phyloP scores from a whole-genome alignment of 2,113 vertebrate species.

The Carlito syrichta region DNA sequence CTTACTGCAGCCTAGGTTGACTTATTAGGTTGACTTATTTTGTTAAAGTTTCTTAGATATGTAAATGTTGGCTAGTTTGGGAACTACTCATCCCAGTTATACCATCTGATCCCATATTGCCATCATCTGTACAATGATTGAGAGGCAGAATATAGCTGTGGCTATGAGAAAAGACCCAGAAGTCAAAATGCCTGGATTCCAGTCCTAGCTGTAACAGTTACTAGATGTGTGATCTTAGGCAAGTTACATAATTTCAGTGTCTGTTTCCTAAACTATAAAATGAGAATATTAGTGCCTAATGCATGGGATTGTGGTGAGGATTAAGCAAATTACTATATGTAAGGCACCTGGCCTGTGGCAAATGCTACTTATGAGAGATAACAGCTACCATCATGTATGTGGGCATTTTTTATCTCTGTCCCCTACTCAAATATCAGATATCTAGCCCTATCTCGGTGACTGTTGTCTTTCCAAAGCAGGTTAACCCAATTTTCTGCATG shows the following conservation, averaged over 20 bases:
- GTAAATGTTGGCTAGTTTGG: neutral
- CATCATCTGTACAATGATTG: neutral
- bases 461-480: neutral
- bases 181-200: too few relatives aligned
- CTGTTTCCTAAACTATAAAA: neutral
- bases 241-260: neutral
- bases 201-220: neutral
- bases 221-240: neutral
- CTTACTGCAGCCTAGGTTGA: accelerated
- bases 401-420: neutral
- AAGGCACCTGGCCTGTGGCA: neutral
- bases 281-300: neutral
- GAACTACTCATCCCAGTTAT: neutral
- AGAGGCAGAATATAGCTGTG: neutral
- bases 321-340: neutral
- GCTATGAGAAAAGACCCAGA: neutral
- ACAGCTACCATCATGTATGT: neutral
- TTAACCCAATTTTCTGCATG: neutral
- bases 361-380: neutral
- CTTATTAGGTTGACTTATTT: too few relatives aligned
- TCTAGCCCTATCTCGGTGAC: neutral
- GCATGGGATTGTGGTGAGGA: neutral
- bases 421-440: neutral
- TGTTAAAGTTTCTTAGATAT: neutral
- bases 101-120: neutral